These are phyloP conservation scores for Anagyrus pseudococci DNA, from an alignment of 2,888 invertebrate species.

Conservation along the genomic window DNA sequence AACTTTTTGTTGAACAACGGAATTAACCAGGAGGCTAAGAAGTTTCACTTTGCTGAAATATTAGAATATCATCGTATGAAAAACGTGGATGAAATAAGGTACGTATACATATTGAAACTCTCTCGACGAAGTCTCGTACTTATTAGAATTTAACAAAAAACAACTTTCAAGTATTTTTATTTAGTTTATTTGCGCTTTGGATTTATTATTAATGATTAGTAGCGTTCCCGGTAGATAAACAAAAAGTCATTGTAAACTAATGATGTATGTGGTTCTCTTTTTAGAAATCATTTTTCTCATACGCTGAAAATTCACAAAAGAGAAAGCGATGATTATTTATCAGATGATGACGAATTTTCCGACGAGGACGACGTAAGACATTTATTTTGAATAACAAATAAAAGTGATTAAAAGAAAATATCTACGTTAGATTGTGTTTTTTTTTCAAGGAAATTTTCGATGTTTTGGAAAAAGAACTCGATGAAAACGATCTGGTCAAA, in stretches of 20 bases:
- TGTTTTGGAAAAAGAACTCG: slow-evolving; percentile 53
- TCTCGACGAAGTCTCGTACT: background rate
- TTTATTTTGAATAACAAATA: background rate
- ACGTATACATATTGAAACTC: no score
- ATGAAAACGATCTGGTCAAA: slow-evolving; percentile 54
- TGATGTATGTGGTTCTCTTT: background rate
- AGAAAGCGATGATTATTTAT: slow-evolving; percentile 42
- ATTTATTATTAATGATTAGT: no score
- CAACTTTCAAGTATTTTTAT: background rate
- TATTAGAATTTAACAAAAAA: slow-evolving; percentile 3
- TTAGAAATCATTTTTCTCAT: slow-evolving; percentile 51
- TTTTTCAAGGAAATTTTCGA: slow-evolving; percentile 55
- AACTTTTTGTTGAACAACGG: slow-evolving; percentile 62
- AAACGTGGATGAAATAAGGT: slow-evolving; percentile 49
- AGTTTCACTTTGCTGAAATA: slow-evolving; percentile 47
- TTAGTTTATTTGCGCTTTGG: background rate
- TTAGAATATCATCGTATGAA: slow-evolving; percentile 48
- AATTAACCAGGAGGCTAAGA: slow-evolving; percentile 63
- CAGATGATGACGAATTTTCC: slow-evolving; percentile 41
- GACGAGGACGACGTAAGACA: slow-evolving; percentile 52
- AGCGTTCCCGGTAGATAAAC: no score
- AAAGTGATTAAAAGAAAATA: no score
- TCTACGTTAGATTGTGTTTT: slow-evolving; percentile 7
- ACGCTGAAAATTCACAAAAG: slow-evolving; percentile 49
- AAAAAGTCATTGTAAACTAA: background rate